Conservation (phyloP, 37 sponge, comb jelly and placozoan species). For the Bolinopsis microptera region DNA sequence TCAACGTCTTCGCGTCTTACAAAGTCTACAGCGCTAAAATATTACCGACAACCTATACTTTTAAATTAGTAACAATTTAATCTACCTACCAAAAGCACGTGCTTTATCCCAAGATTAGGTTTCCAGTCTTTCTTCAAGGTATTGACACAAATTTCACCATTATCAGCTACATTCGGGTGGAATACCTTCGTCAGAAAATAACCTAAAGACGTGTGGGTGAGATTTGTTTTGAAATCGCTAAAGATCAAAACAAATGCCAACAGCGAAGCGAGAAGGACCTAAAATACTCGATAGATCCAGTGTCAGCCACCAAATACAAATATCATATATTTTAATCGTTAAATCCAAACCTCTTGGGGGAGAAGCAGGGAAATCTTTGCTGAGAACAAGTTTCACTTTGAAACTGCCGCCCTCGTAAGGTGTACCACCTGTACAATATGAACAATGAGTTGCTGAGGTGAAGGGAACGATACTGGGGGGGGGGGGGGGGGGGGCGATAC, state of each 20-base stretch:
- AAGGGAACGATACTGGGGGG: too few species aligned
- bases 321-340: too few species aligned
- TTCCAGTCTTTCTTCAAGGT: constrained; percentile 99
- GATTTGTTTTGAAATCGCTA: background rate
- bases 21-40: background rate
- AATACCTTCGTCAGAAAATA: constrained; percentile 96
- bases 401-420: constrained; percentile 92
- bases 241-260: background rate
- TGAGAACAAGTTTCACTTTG: constrained; percentile 85
- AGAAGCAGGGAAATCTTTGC: constrained; percentile 88
- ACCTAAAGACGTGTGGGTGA: constrained; percentile 69
- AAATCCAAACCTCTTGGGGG: constrained; percentile 85
- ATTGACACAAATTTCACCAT: constrained; percentile 99
- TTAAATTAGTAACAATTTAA: too few species aligned
- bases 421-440: constrained; percentile 74
- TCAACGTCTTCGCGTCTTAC: background rate
- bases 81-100: constrained; percentile 87
- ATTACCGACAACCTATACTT: background rate
- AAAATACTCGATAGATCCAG: too few species aligned
- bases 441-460: background rate
- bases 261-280: too few species aligned
- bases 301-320: too few species aligned
- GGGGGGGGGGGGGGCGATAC: too few species aligned
- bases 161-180: constrained; percentile 94
- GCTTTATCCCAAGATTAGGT: constrained; percentile 87